Percentiles rank a stretch among this genome's conserved stretches.
Conservation (phyloP, 2,113 vertebrate species). For the Hippocampus zosterae region DNA sequence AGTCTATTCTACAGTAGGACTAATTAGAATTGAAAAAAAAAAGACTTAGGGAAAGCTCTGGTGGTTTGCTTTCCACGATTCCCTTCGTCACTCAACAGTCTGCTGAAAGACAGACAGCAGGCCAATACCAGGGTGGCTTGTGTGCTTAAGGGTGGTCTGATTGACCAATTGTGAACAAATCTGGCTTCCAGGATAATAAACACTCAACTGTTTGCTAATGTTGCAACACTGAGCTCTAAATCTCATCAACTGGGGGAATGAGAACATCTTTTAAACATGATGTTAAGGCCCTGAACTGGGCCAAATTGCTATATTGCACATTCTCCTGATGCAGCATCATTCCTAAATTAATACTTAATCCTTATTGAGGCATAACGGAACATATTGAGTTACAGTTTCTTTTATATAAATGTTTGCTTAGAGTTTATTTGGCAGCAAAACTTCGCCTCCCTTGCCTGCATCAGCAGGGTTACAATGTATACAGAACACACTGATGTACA, state of each 20-base stretch:
- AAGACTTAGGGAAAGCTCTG: not conserved
- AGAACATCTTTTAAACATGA: slow-evolving; percentile 20
- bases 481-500: slow-evolving; percentile 29
- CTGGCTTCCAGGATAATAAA: not conserved
- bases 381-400: slow-evolving; percentile 26
- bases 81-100: slow-evolving; percentile 18
- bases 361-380: slow-evolving; percentile 17
- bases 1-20: not conserved
- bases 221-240: not conserved
- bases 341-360: slow-evolving; percentile 37
- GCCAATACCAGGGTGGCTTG: slow-evolving; percentile 10
- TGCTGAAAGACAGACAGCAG: slow-evolving; percentile 34
- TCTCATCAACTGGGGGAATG: slow-evolving; percentile 9
- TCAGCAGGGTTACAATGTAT: slow-evolving; percentile 40
- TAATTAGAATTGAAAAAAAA: slow-evolving; percentile 5
- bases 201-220: not conserved
- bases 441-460: slow-evolving; percentile 17
- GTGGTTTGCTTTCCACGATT: slow-evolving; percentile 21
- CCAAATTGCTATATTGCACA: slow-evolving; percentile 24
- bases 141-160: slow-evolving; percentile 32
- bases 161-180: not conserved
- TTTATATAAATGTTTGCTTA: slow-evolving; percentile 35
- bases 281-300: slow-evolving; percentile 14
- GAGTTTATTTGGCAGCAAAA: slow-evolving; percentile 49
- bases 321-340: slow-evolving; percentile 30